Base-by-base conservation (phyloP, 2,888 invertebrate species). In the Auanema sp. region DNA sequence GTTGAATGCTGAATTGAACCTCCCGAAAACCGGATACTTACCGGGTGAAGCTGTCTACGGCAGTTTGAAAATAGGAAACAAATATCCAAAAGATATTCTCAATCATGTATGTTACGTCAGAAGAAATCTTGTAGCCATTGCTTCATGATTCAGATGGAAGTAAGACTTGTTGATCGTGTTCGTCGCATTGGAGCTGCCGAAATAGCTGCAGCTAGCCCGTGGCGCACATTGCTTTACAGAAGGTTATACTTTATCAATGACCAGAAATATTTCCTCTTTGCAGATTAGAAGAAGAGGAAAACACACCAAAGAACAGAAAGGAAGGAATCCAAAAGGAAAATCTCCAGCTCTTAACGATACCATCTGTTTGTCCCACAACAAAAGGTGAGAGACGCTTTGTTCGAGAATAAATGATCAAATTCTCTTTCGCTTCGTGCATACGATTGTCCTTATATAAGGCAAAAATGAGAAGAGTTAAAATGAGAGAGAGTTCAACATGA, bases 11-110 rank as follows among this genome's bases (percentile, higher is more conserved):
- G 76, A 75, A 41, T 59, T 81, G 18, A 52, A 63, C 1, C 69
- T 81, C 12, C 73, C 79, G n/a, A 80, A 80, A 53, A 71, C 74
- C 18, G 76, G 72, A 41, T 81, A 72, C 68, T 50, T 71, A 11
- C 79, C 81, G 0, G 82, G 82, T 33, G 81, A 81, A 24, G 62
- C 71, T 14, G 69, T 81, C 5, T 64, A 69, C 58, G 81, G 78
- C 43, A 62, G 63, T 16, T 58, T 81, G 57, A 72, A 69, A 51
- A 66, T 77, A 50, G 70, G 72, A 50, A 74, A 65, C 63, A 74
- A 76, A 63, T 69, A 74, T 49, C 73, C 74, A 14, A 74, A 76
- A 51, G 70, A 71, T 49, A 70, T 76, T 58, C 64, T 76, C 10
- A 62, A 66, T 21, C 70, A 74, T 49, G 76, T 76, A 49, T 60